phyloP scores from a whole-genome alignment of 2,113 vertebrate species.

The Dolichotis patagonum region DNA sequence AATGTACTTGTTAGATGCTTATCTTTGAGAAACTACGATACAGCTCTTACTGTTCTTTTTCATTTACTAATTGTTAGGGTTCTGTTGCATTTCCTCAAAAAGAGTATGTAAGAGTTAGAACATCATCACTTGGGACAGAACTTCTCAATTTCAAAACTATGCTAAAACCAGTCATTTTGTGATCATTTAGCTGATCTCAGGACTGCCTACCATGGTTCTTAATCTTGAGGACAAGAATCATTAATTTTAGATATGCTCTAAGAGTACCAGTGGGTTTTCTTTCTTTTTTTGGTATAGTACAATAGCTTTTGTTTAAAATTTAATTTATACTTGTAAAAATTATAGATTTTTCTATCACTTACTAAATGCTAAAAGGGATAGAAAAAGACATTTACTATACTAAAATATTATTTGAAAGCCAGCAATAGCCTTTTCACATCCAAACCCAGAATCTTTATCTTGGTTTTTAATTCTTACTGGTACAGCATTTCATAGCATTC shows the following conservation, averaged over 20 bases:
- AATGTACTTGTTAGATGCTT: constrained; percentile 40
- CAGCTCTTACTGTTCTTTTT: no score
- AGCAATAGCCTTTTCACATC: neutral
- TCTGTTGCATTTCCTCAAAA: neutral
- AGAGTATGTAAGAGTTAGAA: neutral
- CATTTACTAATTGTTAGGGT: constrained; percentile 31
- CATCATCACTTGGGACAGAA: neutral
- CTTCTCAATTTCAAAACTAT: neutral
- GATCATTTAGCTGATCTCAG: neutral
- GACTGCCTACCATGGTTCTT: neutral
- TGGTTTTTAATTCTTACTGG: neutral
- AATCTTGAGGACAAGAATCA: neutral
- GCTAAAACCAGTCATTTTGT: constrained; percentile 10
- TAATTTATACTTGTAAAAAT: constrained; percentile 32
- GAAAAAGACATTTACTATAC: neutral
- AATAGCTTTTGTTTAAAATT: constrained; percentile 15
- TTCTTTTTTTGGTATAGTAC: neutral
- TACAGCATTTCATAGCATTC: neutral
- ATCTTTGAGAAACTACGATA: constrained; percentile 48
- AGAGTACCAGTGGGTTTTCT: neutral
- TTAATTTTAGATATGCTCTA: neutral
- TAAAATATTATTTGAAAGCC: constrained; percentile 1
- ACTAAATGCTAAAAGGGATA: neutral
- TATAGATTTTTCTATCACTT: constrained; percentile 21
- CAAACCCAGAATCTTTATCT: neutral